phyloP scores from a whole-genome alignment of 2,888 invertebrate genomes.

The Chydorus sphaericus region DNA sequence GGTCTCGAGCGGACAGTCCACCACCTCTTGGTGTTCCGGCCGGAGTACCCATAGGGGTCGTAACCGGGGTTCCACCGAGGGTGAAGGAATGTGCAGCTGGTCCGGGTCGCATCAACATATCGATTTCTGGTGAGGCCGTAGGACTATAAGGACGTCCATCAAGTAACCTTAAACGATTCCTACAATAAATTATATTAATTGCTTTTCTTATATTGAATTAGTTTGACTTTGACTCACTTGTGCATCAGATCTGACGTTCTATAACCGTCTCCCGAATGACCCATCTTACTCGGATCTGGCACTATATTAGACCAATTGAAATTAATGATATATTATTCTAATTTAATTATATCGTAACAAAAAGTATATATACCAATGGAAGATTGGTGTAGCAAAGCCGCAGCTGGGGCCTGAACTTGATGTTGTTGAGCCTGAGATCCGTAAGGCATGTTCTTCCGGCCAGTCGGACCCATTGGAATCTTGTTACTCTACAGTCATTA shows the following conservation, averaged over 20 bases:
- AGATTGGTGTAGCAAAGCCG: slow-evolving; percentile 15
- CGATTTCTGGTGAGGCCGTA: slow-evolving; percentile 12
- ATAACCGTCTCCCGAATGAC: not conserved
- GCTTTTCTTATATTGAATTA: not conserved
- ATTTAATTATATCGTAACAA: not conserved
- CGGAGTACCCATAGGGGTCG: slow-evolving; percentile 26
- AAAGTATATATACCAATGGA: slow-evolving; percentile 13
- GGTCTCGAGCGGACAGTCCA: slow-evolving; percentile 23
- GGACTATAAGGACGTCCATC: slow-evolving; percentile 13
- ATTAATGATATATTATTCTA: not conserved
- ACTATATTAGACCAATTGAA: not conserved
- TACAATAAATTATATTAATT: not conserved
- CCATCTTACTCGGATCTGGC: slow-evolving; percentile 4
- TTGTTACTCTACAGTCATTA: not conserved
- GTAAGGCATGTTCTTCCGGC: slow-evolving; percentile 1
- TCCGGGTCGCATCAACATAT: slow-evolving; percentile 6
- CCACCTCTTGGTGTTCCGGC: slow-evolving; percentile 21
- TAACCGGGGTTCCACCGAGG: slow-evolving; percentile 22
- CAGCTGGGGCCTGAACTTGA: slow-evolving; percentile 17
- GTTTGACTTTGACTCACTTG: slow-evolving; percentile 3
- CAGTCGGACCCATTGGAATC: not conserved
- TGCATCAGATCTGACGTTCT: slow-evolving; percentile 10
- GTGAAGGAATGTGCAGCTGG: slow-evolving; percentile 6
- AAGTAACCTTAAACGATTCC: slow-evolving; percentile 9
- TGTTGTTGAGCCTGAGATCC: slow-evolving; percentile 18